Evolutionary conservation across 1,140 invertebrate species (phyloP), one percentile per base, ranked within the genome.

Genomic region (Teleopsis dalmanni): DNA sequence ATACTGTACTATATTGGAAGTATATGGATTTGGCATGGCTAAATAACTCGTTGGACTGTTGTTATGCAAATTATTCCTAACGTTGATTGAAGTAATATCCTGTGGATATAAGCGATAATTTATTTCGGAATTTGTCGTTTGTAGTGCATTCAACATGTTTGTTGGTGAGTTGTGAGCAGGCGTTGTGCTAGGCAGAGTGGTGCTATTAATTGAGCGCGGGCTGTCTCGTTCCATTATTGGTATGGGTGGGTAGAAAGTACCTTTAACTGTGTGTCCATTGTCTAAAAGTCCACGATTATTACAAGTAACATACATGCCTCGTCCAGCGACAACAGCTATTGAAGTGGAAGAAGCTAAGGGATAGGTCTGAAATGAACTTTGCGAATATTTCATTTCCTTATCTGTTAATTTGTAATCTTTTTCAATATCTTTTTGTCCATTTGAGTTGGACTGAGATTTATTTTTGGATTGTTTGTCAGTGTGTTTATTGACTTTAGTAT

Each of bases 271-370:
- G 44, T 85, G 84, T 0, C 83, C 82, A 53, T 86, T 83, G 59
- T 87, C 84, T 16, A 86, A 77, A 44, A 84, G 75, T 36, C 83
- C 85, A 41, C 83, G 82, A 67, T 86, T 88, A 36, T 84, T 86
- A 68, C 86, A 88, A 74, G 87, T 88, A 34, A 89, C 86, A 70
- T 89, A 87, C 83, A 90, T 86, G 10, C 86, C 87, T 55, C 88
- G 87, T 2, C 84, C 83, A 2, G 86, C 84, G 11, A 86, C 84
- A 49, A 88, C 60, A 14, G 67, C 61, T 46, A 66, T 58, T 13
- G 57, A 48, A 0, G 66, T 60, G 16, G 66, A 55, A 40, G 58
- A 38, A 3, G 53, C 54, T 46, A 68, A 42, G 1, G 65, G 60
- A 56, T 68, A 63, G 8, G 59, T 50, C 9, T 57, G 51, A 31